Base-by-base conservation (phyloP, 2,113 vertebrate species). In the Meriones unguiculatus region DNA sequence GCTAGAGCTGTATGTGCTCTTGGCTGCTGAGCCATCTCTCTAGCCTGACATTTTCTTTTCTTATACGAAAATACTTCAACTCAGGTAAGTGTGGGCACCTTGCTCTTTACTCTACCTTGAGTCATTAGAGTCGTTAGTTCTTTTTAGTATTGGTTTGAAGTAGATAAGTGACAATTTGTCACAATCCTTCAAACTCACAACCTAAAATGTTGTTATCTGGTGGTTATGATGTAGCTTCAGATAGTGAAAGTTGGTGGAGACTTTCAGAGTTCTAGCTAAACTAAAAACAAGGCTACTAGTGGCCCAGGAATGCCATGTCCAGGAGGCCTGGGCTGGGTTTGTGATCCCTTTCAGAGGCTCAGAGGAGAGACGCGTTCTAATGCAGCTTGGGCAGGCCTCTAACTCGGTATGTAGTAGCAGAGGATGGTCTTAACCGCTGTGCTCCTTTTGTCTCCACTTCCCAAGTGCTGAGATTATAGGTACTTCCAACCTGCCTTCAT, bases 111-210 rank as follows among this genome's bases (percentile, higher is more conserved):
- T 93, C 80, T 67, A n/a, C 78, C 38, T 67, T 67, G 72, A 96
- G 70, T 90, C 54, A 57, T 24, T 62, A 28, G 46, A 46, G 46
- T 46, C 41, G 2, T 46, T 46, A 46, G 69, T 93, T 97, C 9
- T 89, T 90, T 92, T 95, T 88, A 93, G 70, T 59, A 8, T 75
- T 52, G 65, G 38, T 75, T 91, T 91, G 84, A 95, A 76, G 85
- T 22, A 54, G n/a, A 81, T 72, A 57, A 82, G n/a, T 14, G 54
- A n/a, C n/a, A 15, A 46, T n/a, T 7, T 57, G 22, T 78, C 86
- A 8, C 30, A 11, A 59, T 72, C 25, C 35, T 86, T 38, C 54
- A 41, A 73, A 59, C 57, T 94, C 24, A 75, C 38, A 50, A 84
- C 54, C 89, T 87, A 62, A 82, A 91, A 86, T 25, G 38, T 24